Evolutionary conservation across 2,888 invertebrate species (phyloP), one percentile per base, ranked within the genome.

Genomic region (Stenichneumon culpator): DNA sequence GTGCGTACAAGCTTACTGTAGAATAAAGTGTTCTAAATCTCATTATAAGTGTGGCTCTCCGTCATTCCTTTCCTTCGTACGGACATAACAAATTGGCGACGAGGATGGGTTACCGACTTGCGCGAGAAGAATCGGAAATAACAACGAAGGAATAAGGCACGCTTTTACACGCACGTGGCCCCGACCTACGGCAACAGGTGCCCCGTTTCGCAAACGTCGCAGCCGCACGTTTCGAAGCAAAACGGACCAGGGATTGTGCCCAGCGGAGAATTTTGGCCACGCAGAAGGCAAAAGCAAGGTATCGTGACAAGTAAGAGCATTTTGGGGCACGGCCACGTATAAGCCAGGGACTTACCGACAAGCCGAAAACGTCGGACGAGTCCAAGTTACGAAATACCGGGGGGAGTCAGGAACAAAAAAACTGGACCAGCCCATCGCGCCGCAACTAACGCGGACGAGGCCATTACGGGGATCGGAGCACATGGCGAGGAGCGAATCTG

Each of bases 31-130:
- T 25, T 25, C 25, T 1, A 25, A 2, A 25, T 25, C 25, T 25
- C 25, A 25, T 25, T 25, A 25, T 25, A 25, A 25, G 25, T 25
- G 25, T 25, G 1, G 25, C 44, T 44, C 44, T 11, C 44, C 11
- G 44, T 44, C 16, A 16, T 7, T 14, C 47, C 47, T 1, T 52
- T n/a, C 19, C 52, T 19, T n/a, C 52, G 52, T 52, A 6, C 52
- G 19, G 16, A 32, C 32, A 63, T 6, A 63, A 63, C 63, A 63
- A 32, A 52, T 52, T 63, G 63, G 63, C 63, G 63, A 63, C 63
- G 63, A 63, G 63, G 63, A 52, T 52, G 16, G n/a, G 52, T 19
- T 16, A 0, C 2, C 0, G 19, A 19, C 16, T 52, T 19, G n/a
- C 52, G 52, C 6, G 47, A 47, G 47, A 47, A 19, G 6, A 52